Conservation (phyloP, 2,888 invertebrate genomes). For the Leptinotarsa tumamoca region DNA sequence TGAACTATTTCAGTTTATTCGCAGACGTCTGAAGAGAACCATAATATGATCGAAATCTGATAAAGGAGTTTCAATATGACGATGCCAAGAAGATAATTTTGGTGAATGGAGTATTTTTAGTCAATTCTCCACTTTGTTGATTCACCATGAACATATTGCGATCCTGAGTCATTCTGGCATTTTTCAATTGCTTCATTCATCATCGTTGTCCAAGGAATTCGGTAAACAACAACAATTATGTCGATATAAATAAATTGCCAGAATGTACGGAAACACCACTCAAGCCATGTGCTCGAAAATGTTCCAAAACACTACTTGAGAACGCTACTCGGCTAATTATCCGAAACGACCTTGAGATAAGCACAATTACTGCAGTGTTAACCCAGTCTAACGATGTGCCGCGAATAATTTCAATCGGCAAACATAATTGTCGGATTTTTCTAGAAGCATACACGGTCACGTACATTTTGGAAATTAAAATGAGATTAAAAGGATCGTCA, state of each 20-base stretch:
- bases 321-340: background rate
- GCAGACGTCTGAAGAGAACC: no score
- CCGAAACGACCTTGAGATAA: conserved; percentile 3
- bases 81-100: no score
- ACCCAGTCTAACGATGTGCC: conserved; percentile 1
- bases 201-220: background rate
- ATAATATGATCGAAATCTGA: no score
- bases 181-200: background rate
- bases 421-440: background rate
- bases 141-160: no score
- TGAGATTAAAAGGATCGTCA: background rate
- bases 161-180: no score
- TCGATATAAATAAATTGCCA: background rate
- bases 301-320: conserved; percentile 3
- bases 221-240: background rate
- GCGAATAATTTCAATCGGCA: background rate
- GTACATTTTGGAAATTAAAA: background rate
- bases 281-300: background rate
- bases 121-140: no score
- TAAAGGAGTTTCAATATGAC: no score
- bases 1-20: no score
- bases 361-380: conserved; percentile 12
- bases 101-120: no score
- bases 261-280: background rate
- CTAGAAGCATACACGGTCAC: background rate